Conservation (phyloP, 2,797 vertebrate species). For the Triplophysa yarkandensis region DNA sequence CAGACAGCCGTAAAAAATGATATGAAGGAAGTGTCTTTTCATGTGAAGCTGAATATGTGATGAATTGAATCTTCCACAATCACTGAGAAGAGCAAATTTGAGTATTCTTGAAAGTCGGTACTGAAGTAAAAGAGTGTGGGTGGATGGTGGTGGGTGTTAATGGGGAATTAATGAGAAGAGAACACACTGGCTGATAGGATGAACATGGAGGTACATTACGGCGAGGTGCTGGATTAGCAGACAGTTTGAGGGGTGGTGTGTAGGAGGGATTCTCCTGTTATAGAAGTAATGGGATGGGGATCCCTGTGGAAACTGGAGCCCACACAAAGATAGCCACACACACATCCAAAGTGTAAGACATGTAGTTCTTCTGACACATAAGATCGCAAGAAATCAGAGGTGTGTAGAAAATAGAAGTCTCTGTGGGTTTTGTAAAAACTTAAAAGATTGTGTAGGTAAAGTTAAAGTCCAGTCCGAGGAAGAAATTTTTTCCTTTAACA, state of each 20-base stretch:
- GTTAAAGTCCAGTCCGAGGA: neutral
- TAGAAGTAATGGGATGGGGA: slow-evolving; percentile 61
- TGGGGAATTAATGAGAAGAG: slow-evolving; percentile 74
- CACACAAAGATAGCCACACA: slow-evolving; percentile 46
- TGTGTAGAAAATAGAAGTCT: neutral
- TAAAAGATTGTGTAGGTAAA: neutral
- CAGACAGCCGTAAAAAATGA: slow-evolving; percentile 68
- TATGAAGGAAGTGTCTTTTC: slow-evolving; percentile 70
- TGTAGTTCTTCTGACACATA: slow-evolving; percentile 18
- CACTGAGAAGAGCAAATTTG: slow-evolving; percentile 42
- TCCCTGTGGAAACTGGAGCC: slow-evolving; percentile 64
- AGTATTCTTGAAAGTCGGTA: slow-evolving; percentile 64
- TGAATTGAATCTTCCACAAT: slow-evolving; percentile 69
- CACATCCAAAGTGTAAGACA: slow-evolving; percentile 22
- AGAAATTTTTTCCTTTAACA: neutral
- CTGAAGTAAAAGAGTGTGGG: slow-evolving; percentile 65
- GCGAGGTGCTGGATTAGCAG: slow-evolving; percentile 47
- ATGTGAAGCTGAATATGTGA: slow-evolving; percentile 60
- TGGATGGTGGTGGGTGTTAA: slow-evolving; percentile 71
- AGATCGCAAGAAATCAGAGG: slow-evolving; percentile 28
- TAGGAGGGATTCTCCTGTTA: slow-evolving; percentile 65
- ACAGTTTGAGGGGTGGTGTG: slow-evolving; percentile 50
- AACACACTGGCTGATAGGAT: slow-evolving; percentile 32
- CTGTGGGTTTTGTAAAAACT: neutral
- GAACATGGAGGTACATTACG: slow-evolving; percentile 22